Percentiles rank a stretch among this genome's conserved stretches.
Conservation (phyloP, 2,888 invertebrate genomes). For the Heteromurus nitidus region DNA sequence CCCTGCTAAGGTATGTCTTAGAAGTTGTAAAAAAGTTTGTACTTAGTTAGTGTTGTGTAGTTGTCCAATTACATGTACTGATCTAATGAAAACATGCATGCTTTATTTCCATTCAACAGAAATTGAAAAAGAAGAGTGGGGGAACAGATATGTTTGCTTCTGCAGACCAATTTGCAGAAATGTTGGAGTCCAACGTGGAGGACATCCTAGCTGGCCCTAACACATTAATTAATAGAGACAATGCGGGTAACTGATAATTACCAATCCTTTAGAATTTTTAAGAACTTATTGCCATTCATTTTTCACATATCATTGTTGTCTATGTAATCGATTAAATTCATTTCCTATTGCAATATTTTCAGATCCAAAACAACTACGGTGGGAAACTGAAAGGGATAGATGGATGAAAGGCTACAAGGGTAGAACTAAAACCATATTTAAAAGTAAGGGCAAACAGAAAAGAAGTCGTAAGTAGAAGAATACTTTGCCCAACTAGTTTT, state of each 20-base stretch:
- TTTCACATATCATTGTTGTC: constrained; percentile 41
- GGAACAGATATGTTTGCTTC: constrained; percentile 81
- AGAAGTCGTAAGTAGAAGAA: neutral
- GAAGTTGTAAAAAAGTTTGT: too few species aligned
- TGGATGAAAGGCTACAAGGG: constrained; percentile 78
- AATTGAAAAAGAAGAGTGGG: constrained; percentile 47
- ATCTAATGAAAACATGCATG: neutral
- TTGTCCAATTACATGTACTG: constrained; percentile 15
- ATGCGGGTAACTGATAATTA: constrained; percentile 79
- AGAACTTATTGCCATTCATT: constrained; percentile 36
- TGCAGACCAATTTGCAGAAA: constrained; percentile 91
- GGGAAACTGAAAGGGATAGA: constrained; percentile 85
- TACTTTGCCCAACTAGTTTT: too few species aligned
- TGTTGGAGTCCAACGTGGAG: constrained; percentile 87
- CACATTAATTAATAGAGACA: constrained; percentile 81
- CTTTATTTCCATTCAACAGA: constrained; percentile 30
- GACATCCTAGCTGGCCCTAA: constrained; percentile 75
- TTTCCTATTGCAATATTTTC: constrained; percentile 70
- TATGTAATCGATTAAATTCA: neutral
- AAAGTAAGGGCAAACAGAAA: constrained; percentile 13
- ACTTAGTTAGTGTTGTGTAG: too few species aligned
- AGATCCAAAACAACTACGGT: constrained; percentile 84
- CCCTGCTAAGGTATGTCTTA: constrained; percentile 25
- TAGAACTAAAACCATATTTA: constrained; percentile 51
- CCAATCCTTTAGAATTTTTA: constrained; percentile 32